A percentile compares a stretch with the other conserved stretches of the same genome.
phyloP scores from a whole-genome alignment of 1,140 invertebrate species.

The Drosophila lacertosa region DNA sequence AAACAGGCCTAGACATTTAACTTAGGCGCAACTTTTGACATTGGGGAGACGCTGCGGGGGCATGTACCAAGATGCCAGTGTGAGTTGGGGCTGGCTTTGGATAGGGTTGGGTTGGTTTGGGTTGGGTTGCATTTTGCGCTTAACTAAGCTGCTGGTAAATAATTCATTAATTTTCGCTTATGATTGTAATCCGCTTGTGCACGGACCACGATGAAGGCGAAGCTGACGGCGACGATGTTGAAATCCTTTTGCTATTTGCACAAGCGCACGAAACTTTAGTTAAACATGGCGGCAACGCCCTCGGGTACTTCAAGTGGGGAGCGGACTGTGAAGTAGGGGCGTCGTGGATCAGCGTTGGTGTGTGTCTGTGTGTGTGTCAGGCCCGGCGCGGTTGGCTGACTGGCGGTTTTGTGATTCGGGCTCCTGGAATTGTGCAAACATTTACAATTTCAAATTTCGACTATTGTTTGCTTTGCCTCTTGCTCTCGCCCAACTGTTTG shows the following conservation, averaged over 20 bases:
- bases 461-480: slow-evolving; percentile 62
- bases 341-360: background rate
- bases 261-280: slow-evolving; percentile 72
- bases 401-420: slow-evolving; percentile 47
- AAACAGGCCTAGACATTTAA: slow-evolving; percentile 45
- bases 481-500: background rate
- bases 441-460: slow-evolving; percentile 75
- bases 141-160: slow-evolving; percentile 66
- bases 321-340: background rate
- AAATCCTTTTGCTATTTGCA: slow-evolving; percentile 70
- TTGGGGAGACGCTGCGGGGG: slow-evolving; percentile 12
- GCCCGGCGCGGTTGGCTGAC: slow-evolving; percentile 19
- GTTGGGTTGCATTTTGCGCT: slow-evolving; percentile 30
- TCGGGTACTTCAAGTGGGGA: slow-evolving; percentile 38
- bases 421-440: slow-evolving; percentile 64
- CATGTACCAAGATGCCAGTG: slow-evolving; percentile 10
- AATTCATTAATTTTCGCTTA: slow-evolving; percentile 73
- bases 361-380: slow-evolving; percentile 22
- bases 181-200: slow-evolving; percentile 67
- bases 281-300: slow-evolving; percentile 61
- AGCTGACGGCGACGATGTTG: slow-evolving; percentile 44
- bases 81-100: slow-evolving; percentile 11
- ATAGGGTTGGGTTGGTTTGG: background rate
- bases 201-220: slow-evolving; percentile 35
- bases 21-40: slow-evolving; percentile 58